phyloP scores from a whole-genome alignment of 2,797 vertebrate genomes.

The Sus cebifrons region DNA sequence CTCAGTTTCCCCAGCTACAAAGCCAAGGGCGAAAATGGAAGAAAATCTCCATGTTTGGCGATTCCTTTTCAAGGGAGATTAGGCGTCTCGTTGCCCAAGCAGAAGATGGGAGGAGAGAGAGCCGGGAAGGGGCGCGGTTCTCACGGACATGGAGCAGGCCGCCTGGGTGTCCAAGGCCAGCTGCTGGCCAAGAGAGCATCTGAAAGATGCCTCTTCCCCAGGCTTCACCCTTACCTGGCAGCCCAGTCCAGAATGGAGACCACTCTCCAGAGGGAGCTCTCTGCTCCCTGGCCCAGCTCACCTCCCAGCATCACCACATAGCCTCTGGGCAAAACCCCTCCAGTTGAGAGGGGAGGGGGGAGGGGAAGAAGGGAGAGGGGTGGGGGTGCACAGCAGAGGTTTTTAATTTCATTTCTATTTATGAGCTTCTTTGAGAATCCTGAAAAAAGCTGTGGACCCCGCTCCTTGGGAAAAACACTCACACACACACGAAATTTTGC shows the following conservation, averaged over 20 bases:
- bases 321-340: background rate
- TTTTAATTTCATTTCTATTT: background rate
- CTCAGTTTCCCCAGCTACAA: background rate
- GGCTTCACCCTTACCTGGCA: background rate
- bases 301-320: background rate
- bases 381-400: background rate
- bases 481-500: background rate
- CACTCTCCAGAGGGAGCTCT: fast-evolving
- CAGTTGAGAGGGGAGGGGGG: background rate
- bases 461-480: background rate
- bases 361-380: background rate
- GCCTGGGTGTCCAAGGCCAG: fast-evolving
- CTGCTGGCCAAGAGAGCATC: background rate
- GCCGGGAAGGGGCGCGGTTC: fast-evolving
- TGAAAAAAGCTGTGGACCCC: background rate
- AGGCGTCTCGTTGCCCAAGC: background rate
- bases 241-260: background rate
- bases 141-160: fast-evolving
- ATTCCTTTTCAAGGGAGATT: background rate
- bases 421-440: background rate
- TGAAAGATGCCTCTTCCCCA: background rate
- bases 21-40: background rate
- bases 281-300: fast-evolving
- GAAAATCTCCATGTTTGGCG: background rate
- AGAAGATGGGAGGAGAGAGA: too few species aligned